Base-by-base conservation (phyloP, 2,113 vertebrate species). In the Leptobrachium leishanense region DNA sequence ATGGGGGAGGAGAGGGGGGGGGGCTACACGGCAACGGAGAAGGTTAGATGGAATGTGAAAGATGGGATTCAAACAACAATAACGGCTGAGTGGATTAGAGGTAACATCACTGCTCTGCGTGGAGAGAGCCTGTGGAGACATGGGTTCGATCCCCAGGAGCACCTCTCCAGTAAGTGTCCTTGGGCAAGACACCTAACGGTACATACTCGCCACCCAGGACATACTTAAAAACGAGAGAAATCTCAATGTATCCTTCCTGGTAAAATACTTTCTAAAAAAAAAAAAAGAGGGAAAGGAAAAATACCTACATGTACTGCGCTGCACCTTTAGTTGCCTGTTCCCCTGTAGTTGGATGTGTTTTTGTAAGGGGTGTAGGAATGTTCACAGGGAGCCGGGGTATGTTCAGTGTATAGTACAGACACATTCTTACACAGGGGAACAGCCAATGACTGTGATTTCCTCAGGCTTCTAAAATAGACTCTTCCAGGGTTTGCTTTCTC, bases 341-440 rank as follows among this genome's bases (percentile, higher is more conserved):
- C 77, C 63, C 31, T 72, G 55, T 71, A 72, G 31, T 43, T 65
- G 68, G 68, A 76, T 82, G 20, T 43, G 84, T 89, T 89, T 88
- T 87, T 75, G 75, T 86, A 85, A 84, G 82, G 86, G 83, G 83
- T 86, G 86, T 84, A 83, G 87, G 89, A 88, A 89, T 89, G 85
- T 68, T 75, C 4, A 10, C 77, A 55, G 66, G 73, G 77, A 84
- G 74, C 75, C 31, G 40, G 85, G 75, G 2, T 83, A 12, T 55
- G 74, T 59, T 79, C 68, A 31, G 20, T 79, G 84, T 20, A 80
- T 66, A 70, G 83, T 71, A 72, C 42, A 11, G 75, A 1, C 82
- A 39, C 80, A 12, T 78, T 79, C 81, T 68, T 31, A 31, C 46
- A 0, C 40, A 15, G 67, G 50, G 55, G 20, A 7, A n/a, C 39